phyloP scores from a whole-genome alignment of 2,797 vertebrate genomes.

The Florisuga fusca region DNA sequence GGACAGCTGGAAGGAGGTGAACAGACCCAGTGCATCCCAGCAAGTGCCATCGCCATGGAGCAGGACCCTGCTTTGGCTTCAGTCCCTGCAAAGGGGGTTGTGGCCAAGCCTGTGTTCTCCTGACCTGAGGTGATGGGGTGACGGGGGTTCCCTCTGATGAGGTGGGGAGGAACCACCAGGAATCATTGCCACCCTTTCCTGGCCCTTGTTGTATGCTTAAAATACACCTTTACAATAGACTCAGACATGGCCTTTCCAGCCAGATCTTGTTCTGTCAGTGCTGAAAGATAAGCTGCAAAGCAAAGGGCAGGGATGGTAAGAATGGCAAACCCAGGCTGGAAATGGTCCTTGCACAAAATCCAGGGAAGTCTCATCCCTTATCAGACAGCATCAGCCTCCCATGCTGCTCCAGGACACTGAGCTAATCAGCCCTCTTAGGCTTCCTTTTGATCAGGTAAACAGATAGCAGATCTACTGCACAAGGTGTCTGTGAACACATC shows the following conservation, averaged over 20 bases:
- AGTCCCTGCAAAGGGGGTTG: neutral
- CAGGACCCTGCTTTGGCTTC: neutral
- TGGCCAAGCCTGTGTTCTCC: neutral
- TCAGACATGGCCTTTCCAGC: neutral
- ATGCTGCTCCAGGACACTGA: neutral
- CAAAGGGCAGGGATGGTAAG: neutral
- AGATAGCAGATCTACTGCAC: neutral
- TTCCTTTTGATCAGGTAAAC: neutral
- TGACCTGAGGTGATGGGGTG: neutral
- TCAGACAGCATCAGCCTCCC: neutral
- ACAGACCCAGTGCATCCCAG: neutral
- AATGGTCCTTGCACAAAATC: neutral
- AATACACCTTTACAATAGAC: neutral
- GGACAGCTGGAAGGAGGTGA: neutral
- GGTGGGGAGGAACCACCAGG: neutral
- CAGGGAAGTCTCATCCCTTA: neutral
- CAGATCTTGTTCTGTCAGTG: neutral
- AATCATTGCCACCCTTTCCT: neutral
- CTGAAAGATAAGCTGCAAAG: neutral
- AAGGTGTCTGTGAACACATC: neutral
- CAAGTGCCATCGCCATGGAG: neutral
- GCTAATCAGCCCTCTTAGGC: neutral
- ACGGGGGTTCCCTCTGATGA: neutral
- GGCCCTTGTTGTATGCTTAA: neutral
- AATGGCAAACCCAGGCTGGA: neutral